These are phyloP conservation scores for Rhabdomys dilectus DNA, from an alignment of 2,113 vertebrate genomes.

Conservation along the genomic window DNA sequence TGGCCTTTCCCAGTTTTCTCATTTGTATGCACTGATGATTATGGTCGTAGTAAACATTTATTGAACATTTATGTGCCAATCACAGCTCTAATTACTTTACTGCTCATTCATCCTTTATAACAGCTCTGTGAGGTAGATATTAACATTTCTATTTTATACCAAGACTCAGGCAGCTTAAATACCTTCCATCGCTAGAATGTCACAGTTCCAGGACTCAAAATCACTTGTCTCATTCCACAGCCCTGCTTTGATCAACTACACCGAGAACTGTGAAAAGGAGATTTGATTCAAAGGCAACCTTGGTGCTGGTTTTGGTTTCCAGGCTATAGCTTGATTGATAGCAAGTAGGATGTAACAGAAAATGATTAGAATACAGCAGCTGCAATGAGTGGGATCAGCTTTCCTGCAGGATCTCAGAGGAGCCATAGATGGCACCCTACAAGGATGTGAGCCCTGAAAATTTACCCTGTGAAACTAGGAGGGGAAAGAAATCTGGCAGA, in stretches of 20 bases:
- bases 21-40: constrained; percentile 53
- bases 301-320: background rate
- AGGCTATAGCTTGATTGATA: background rate
- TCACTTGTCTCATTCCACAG: background rate
- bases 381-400: background rate
- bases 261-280: background rate
- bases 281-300: constrained; percentile 16
- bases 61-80: constrained; percentile 69
- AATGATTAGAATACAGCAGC: background rate
- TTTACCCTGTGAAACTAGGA: background rate
- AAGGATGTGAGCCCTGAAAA: background rate
- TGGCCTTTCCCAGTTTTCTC: constrained; percentile 25
- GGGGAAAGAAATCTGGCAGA: background rate
- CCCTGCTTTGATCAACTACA: background rate
- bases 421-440: background rate
- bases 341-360: background rate
- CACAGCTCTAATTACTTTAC: constrained; percentile 60
- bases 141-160: constrained; percentile 54
- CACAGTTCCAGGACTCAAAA: background rate
- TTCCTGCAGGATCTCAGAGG: background rate
- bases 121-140: background rate
- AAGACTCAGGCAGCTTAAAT: background rate
- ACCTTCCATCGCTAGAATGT: background rate
- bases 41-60: constrained; percentile 64
- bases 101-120: constrained; percentile 55